Conservation (phyloP, 2,113 vertebrate species). For the Globicephala melas region DNA sequence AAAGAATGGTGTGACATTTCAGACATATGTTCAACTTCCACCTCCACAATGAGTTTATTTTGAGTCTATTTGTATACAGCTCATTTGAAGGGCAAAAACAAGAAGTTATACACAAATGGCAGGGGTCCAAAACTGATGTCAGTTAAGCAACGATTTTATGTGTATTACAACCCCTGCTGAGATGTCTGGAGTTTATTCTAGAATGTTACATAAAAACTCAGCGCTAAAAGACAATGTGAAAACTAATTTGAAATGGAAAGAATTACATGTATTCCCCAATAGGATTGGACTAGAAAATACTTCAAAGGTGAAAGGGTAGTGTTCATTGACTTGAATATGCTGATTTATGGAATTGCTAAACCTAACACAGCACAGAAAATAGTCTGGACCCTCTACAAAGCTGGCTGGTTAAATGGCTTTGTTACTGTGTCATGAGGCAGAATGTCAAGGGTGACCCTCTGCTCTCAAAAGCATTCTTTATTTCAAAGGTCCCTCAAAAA, state of each 20-base stretch:
- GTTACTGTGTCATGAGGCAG: slow-evolving; percentile 1
- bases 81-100: slow-evolving; percentile 68
- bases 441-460: slow-evolving; percentile 1
- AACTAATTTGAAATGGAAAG: slow-evolving; percentile 51
- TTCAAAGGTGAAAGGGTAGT: slow-evolving; percentile 37
- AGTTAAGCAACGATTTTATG: slow-evolving; percentile 59
- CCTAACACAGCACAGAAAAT: background rate
- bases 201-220: slow-evolving; percentile 55
- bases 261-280: background rate
- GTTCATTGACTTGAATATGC: slow-evolving; percentile 37
- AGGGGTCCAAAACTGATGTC: slow-evolving; percentile 60
- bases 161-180: slow-evolving; percentile 57
- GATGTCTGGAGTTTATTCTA: slow-evolving; percentile 51
- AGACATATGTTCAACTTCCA: slow-evolving; percentile 70
- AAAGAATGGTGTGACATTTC: slow-evolving; percentile 66
- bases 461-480: background rate
- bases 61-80: slow-evolving; percentile 68
- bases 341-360: slow-evolving; percentile 29
- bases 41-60: slow-evolving; percentile 72
- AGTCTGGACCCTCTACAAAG: background rate
- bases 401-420: background rate
- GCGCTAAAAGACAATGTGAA: slow-evolving; percentile 25
- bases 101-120: slow-evolving; percentile 66
- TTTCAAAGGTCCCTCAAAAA: background rate
- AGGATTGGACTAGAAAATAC: slow-evolving; percentile 25